Evolutionary conservation across 2,113 vertebrate species (phyloP).

Genomic region (Microcebus griseorufus): DNA sequence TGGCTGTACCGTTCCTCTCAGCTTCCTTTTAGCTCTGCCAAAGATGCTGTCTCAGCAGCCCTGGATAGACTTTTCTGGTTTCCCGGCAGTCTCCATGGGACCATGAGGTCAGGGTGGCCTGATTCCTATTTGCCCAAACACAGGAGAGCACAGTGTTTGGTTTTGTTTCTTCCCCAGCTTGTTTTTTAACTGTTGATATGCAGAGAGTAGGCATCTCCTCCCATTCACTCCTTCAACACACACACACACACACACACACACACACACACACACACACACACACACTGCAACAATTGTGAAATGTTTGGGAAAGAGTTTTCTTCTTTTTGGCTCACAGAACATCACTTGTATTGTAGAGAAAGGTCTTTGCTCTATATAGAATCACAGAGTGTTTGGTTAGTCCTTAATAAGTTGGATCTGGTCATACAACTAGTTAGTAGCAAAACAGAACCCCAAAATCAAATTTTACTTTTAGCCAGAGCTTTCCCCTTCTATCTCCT

Average conservation of each 20-base stretch:
- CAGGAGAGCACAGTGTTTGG: neutral
- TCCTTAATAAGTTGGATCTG: neutral
- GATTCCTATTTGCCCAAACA: constrained; percentile 44
- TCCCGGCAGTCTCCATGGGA: neutral
- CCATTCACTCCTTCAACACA: neutral
- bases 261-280: neutral
- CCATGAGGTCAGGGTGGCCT: constrained; percentile 33
- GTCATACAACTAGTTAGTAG: neutral
- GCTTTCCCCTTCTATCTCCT: neutral
- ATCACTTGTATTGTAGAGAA: neutral
- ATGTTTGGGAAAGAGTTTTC: neutral
- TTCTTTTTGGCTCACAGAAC: neutral
- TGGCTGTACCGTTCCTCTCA: neutral
- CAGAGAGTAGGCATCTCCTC: neutral
- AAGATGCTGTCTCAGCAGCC: neutral
- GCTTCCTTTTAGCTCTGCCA: neutral
- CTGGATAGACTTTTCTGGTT: neutral
- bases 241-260: neutral
- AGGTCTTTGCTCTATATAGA: neutral
- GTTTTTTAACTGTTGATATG: neutral
- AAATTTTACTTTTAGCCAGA: neutral
- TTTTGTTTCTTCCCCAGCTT: neutral
- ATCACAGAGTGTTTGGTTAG: neutral
- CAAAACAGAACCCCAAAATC: neutral
- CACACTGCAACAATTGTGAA: neutral